Base-by-base conservation (phyloP, 2,113 vertebrate genomes). In the Nerophis lumbriciformis region DNA sequence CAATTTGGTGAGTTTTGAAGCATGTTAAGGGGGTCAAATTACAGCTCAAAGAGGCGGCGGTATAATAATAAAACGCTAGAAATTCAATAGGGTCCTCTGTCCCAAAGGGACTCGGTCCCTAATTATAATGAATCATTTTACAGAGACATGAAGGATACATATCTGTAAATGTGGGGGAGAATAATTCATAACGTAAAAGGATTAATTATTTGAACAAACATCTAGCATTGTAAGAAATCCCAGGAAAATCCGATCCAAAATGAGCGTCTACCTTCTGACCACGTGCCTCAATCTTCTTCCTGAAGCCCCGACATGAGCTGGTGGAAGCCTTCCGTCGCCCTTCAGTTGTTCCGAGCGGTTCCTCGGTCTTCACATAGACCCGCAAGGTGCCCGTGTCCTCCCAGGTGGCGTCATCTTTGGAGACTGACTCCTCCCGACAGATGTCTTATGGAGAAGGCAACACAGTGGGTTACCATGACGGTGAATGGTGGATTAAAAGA, bases 341-440 rank as follows among this genome's bases (percentile, higher is more conserved):
- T 37, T 51, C 16, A 14, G 54, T 53, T 10, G 56, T 35, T 57
- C 51, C 67, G 63, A 48, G 48, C 39, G 7, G 64, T 69, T 75
- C 67, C 78, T 73, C 75, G 76, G 69, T 59, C 72, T 71, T 55
- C 60, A 65, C 60, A 56, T 53, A 53, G 57, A 13, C 48, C 38
- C 63, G 48, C 59, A 64, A 70, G 62, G 52, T 50, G 59, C 61
- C 73, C 48, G 19, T 58, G 69, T 59, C 69, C 72, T 84, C 85
- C 87, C 82, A 69, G 59, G 69, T 87, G 60, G 80, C 80, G 61
- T 69, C 67, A 68, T 68, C 81, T 71, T 69, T 79, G 71, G 63
- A 85, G 77, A 52, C 68, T 69, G 45, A 68, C 70, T 76, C 69
- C 70, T 76, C 69, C 56, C 53, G 69, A 68, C 85, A 88, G 82